Conservation (phyloP, 2,113 vertebrate genomes). For the Gorsachius goisagi region DNA sequence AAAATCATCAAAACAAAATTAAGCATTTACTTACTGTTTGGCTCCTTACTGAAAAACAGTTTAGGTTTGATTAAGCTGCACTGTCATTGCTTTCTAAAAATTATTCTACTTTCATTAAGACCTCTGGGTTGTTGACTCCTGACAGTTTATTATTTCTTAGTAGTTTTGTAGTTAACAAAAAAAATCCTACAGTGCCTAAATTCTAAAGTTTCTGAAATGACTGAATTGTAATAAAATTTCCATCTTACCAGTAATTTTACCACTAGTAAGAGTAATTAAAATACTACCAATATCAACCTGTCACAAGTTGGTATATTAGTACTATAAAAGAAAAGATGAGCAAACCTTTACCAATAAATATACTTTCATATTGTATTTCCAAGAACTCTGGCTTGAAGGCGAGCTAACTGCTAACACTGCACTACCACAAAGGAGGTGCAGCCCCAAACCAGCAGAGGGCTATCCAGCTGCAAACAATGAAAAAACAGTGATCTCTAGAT, state of each 20-base stretch:
- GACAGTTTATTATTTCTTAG: background rate
- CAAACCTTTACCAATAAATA: background rate
- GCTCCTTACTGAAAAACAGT: background rate
- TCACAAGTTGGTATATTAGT: background rate
- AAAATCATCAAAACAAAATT: background rate
- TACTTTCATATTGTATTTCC: background rate
- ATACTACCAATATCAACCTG: background rate
- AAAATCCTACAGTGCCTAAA: background rate
- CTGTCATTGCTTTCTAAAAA: background rate
- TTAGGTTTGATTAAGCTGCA: background rate
- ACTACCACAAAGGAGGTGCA: background rate
- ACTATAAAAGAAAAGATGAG: background rate
- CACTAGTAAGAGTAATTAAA: background rate
- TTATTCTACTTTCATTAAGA: background rate
- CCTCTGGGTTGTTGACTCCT: background rate
- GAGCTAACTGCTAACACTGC: background rate
- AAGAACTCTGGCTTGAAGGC: background rate
- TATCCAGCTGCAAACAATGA: background rate
- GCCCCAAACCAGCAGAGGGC: background rate
- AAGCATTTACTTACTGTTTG: background rate
- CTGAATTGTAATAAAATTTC: background rate
- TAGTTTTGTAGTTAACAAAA: background rate
- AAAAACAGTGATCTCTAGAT: background rate
- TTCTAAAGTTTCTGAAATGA: background rate
- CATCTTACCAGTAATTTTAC: background rate